Evolutionary conservation across 2,113 vertebrate genomes (phyloP).

Genomic region (Lipophrys pholis): DNA sequence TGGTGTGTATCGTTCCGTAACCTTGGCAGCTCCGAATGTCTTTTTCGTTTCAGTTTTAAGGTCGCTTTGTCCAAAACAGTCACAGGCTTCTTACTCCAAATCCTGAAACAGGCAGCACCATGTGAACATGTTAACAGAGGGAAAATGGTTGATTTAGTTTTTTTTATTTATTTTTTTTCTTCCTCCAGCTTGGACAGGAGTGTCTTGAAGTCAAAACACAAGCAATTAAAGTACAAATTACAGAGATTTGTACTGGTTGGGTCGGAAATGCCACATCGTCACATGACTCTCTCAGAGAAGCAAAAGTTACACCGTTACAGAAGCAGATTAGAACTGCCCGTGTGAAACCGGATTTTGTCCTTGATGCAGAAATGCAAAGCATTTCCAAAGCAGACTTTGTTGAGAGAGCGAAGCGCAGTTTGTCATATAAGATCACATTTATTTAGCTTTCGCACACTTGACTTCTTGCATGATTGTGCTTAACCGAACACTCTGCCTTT

Average conservation of each 20-base stretch:
- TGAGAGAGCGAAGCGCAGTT: not conserved
- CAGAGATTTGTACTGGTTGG: constrained; percentile 17
- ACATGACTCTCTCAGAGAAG: constrained; percentile 10
- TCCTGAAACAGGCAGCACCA: constrained; percentile 10
- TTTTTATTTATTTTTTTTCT: constrained; percentile 3
- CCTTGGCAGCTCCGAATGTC: not conserved
- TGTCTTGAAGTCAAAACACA: constrained; percentile 29
- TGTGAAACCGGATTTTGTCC: not conserved
- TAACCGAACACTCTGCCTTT: constrained; percentile 46
- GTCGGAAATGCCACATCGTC: constrained; percentile 25
- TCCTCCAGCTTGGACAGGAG: constrained; percentile 14
- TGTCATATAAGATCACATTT: not conserved
- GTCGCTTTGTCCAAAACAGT: not conserved
- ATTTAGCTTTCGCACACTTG: not conserved
- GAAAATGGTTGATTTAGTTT: constrained; percentile 35
- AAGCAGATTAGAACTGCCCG: not conserved
- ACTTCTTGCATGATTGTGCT: not conserved
- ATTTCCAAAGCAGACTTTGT: not conserved
- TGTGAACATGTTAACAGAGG: constrained; percentile 13
- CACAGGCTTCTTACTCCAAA: too few species aligned
- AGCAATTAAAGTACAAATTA: constrained; percentile 38
- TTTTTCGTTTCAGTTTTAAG: constrained; percentile 25
- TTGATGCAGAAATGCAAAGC: not conserved
- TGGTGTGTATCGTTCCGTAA: constrained; percentile 22
- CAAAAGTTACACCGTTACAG: not conserved